A percentile compares a stretch with the other conserved stretches of the same genome.
Evolutionary conservation across 2,797 vertebrate genomes (phyloP).

Genomic region (Hoplostethus atlanticus): DNA sequence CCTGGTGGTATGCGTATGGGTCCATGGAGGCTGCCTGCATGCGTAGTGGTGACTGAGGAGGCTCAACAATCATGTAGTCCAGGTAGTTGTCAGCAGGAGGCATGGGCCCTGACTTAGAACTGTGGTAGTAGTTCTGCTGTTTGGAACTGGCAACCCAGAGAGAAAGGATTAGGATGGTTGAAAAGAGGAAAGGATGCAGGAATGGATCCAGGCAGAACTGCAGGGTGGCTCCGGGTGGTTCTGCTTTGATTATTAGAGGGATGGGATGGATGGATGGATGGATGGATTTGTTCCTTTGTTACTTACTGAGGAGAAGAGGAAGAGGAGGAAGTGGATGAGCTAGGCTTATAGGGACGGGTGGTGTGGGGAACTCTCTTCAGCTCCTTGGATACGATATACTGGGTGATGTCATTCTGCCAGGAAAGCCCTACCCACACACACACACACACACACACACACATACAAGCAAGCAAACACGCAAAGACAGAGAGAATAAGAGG

Average conservation of each 20-base stretch:
- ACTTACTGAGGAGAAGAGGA: slow-evolving; percentile 73
- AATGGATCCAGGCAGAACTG: not conserved
- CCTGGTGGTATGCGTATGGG: slow-evolving; percentile 92
- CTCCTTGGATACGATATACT: slow-evolving; percentile 95
- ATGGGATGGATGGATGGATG: not conserved
- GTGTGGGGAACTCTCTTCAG: slow-evolving; percentile 93
- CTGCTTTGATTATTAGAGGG: not conserved
- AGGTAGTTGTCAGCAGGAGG: slow-evolving; percentile 85
- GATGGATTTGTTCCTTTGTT: not conserved
- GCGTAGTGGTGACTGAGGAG: slow-evolving; percentile 80
- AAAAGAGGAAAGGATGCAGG: not conserved
- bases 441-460: slow-evolving; percentile 18
- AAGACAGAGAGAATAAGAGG: not conserved
- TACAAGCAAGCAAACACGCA: slow-evolving; percentile 22
- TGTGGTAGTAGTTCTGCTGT: slow-evolving; percentile 66
- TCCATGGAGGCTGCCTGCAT: slow-evolving; percentile 88
- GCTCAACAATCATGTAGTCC: slow-evolving; percentile 90
- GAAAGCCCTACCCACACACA: slow-evolving; percentile 88
- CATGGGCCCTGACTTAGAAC: slow-evolving; percentile 64
- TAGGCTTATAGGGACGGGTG: slow-evolving; percentile 59
- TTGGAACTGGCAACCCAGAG: slow-evolving; percentile 70
- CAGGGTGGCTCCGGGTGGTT: not conserved
- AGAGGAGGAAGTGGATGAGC: slow-evolving; percentile 55
- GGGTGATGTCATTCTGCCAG: slow-evolving; percentile 96
- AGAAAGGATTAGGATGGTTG: not conserved